These are phyloP conservation scores for Anoncus sp. DNA, from an alignment of 2,888 invertebrate genomes.

Conservation along the genomic window DNA sequence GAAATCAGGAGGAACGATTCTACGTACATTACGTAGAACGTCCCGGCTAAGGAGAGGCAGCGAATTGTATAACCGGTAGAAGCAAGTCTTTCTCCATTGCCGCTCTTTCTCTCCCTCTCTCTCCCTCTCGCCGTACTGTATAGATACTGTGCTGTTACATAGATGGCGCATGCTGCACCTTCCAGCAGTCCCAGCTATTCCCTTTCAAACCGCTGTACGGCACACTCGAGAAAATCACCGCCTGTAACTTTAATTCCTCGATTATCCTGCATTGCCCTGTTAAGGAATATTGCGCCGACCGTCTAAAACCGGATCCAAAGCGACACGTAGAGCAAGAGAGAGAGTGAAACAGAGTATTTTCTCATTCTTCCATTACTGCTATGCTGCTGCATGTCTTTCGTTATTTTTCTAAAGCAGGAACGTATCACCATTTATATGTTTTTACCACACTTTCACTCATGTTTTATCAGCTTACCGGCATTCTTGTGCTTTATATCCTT, in stretches of 20 bases:
- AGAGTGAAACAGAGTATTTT: background rate
- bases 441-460: slow-evolving; percentile 13
- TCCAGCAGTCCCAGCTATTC: slow-evolving; percentile 11
- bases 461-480: slow-evolving; percentile 22
- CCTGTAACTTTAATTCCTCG: slow-evolving; percentile 81
- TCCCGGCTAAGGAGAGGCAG: slow-evolving; percentile 37
- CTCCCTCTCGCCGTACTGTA: slow-evolving; percentile 1
- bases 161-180: slow-evolving; percentile 43
- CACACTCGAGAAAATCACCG: slow-evolving; percentile 75
- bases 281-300: slow-evolving; percentile 76
- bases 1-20: too few relatives aligned
- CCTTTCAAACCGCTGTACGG: slow-evolving; percentile 53
- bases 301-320: slow-evolving; percentile 22
- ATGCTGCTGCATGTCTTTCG: slow-evolving; percentile 1
- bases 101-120: background rate
- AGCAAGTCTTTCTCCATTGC: slow-evolving; percentile 28
- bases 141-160: background rate
- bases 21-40: slow-evolving; percentile 40
- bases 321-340: background rate
- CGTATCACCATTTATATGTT: slow-evolving; percentile 30
- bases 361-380: slow-evolving; percentile 32
- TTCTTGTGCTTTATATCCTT: slow-evolving; percentile 20
- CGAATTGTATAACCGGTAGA: slow-evolving; percentile 34
- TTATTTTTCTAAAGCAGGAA: slow-evolving; percentile 2
- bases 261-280: slow-evolving; percentile 80